phyloP scores from a whole-genome alignment of 2,888 invertebrate species.

The Sarcophaga subvicina region DNA sequence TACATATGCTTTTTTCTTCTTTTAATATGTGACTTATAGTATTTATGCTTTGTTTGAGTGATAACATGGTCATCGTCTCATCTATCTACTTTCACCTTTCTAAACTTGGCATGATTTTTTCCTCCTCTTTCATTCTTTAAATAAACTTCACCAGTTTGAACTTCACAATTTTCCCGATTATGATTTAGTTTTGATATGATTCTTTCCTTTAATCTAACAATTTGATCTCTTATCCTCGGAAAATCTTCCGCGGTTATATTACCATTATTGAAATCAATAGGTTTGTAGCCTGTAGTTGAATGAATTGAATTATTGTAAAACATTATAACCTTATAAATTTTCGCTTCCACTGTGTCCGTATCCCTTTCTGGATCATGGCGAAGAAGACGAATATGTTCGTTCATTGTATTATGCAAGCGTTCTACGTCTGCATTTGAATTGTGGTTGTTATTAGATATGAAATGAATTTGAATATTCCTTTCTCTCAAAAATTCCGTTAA shows the following conservation, averaged over 20 bases:
- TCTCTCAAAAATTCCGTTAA: constrained; percentile 58
- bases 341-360: constrained; percentile 61
- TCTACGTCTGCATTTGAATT: constrained; percentile 68
- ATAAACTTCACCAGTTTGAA: neutral
- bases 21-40: too few relatives aligned
- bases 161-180: constrained; percentile 24
- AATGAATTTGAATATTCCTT: constrained; percentile 63
- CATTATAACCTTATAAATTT: constrained; percentile 58
- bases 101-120: too few relatives aligned
- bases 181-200: neutral
- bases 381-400: constrained; percentile 68
- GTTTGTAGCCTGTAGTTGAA: constrained; percentile 50
- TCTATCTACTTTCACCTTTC: too few relatives aligned
- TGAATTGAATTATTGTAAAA: constrained; percentile 69
- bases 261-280: constrained; percentile 36
- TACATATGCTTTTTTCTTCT: too few relatives aligned
- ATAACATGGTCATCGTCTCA: too few relatives aligned
- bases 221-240: constrained; percentile 10
- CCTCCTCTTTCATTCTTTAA: too few relatives aligned
- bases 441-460: constrained; percentile 60
- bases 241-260: constrained; percentile 23
- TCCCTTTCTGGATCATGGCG: constrained; percentile 66
- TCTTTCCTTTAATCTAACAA: constrained; percentile 4
- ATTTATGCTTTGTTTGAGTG: too few relatives aligned
- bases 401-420: constrained; percentile 68